Evolutionary conservation across 2,113 vertebrate species (phyloP).

Genomic region (Leptocoma aspasia): DNA sequence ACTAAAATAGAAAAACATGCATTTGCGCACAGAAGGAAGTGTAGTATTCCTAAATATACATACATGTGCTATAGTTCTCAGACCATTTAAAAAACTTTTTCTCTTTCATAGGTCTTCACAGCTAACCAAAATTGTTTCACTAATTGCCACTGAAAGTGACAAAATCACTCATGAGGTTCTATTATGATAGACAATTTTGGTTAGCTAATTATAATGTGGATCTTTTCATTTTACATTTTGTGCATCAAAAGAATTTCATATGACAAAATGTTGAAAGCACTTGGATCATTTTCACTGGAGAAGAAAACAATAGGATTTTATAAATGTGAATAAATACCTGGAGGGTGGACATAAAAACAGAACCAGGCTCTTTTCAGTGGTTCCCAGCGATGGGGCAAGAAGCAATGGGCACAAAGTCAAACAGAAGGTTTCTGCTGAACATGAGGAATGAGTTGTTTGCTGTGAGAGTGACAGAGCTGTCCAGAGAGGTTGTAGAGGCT

Average conservation of each 20-base stretch:
- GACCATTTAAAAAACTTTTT: neutral
- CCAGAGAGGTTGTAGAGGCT: neutral
- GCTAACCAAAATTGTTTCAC: neutral
- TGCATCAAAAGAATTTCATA: neutral
- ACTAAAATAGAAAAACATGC: neutral
- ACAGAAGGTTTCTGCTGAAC: neutral
- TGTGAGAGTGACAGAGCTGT: neutral
- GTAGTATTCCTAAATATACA: neutral
- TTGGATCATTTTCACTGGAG: fast-evolving
- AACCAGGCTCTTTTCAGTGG: neutral
- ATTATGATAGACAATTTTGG: neutral
- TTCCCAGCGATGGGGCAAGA: neutral
- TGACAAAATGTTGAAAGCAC: fast-evolving
- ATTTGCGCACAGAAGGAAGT: neutral
- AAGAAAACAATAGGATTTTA: neutral
- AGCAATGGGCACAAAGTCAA: neutral
- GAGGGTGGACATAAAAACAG: neutral
- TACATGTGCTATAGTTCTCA: neutral
- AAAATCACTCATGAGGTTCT: neutral
- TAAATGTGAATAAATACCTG: neutral
- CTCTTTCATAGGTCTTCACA: neutral
- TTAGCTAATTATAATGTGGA: neutral
- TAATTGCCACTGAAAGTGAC: neutral
- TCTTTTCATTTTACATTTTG: neutral
- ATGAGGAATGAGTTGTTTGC: neutral